Base-by-base conservation (phyloP, 1,140 invertebrate species). In the Nebria ingens region DNA sequence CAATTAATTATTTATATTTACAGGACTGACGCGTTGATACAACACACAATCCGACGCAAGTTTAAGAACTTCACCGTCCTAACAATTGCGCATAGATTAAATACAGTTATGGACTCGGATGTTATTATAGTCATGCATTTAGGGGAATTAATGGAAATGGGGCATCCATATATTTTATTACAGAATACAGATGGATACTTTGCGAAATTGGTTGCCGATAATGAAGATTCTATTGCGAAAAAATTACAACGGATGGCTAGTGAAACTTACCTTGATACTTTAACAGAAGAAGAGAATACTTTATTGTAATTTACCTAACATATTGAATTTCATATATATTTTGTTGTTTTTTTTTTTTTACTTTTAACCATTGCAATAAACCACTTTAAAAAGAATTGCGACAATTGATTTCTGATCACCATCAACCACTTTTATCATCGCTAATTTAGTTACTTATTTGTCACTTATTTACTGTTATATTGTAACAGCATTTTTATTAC, bases 41-140 rank as follows among this genome's bases (percentile, higher is more conserved):
- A 89, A 64, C 72, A 71, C 50, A 84, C 86, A 0, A 88, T 89
- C 29, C 72, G 83, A 22, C 70, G 68, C 0, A 84, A 85, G 58
- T 89, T 89, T 62, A 69, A 68, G 1, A 68, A 79, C 1, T 89
- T 86, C 62, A 91, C 88, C 0, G 85, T 91, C 0, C 65, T 91
- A 13, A 91, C 89, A 0, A 89, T 91, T 51, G 88, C 88, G 2
- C 89, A 91, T 73, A 76, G 88, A n/a, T 69, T 91, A 3, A 80
- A 88, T 56, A 90, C 86, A 0, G 80, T 90, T 19, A 84, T 89
- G 76, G 85, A 90, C 61, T 82, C 75, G 51, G 80, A 85, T 70
- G 78, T 80, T 52, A 79, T 89, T 51, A 63, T 89, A 61, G 82
- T 86, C 0, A 76, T 88, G 73, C 81, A 87, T 58, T 73, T 76